Evolutionary conservation across 2,113 vertebrate species (phyloP), one percentile per base, ranked within the genome.

Genomic region (Syngnathus floridae): DNA sequence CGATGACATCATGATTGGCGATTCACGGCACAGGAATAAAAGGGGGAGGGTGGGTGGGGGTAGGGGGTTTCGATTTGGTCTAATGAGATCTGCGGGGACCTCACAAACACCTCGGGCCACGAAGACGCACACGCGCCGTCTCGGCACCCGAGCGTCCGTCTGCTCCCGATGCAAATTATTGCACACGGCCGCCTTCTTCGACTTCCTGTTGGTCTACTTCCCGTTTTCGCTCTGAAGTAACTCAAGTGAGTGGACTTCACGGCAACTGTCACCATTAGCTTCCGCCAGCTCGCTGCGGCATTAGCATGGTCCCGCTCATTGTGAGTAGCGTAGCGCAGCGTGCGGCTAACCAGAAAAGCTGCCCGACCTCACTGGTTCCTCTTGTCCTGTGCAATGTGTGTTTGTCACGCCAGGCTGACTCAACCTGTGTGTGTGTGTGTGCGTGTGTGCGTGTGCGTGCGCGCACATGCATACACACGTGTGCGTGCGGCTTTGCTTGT

Each of bases 1-100:
- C 93, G 92, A 94, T 93, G 92, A 88, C 91, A 88, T 89, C 90
- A 92, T 93, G 94, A 94, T 94, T 93, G 94, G 91, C 84, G 84
- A 86, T 92, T 94, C 93, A 93, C 93, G 90, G 89, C 88, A 90
- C 89, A 87, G 88, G 61, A 89, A 71, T 55, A 19, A 55, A 21
- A 35, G 22, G n/a, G 14, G 26, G 26, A 6, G 54, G 11, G 54
- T 13, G 13, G 54, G 54, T 5, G 46, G 45, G 0, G 0, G 41
- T 3, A 14, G 43, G 43, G 55, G 35, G 31, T 72, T 69, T 68
- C 93, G 93, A 94, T 92, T 91, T 87, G 85, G 85, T 89, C 80
- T 96, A 95, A 97, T 95, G 93, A 95, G 92, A 89, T 93, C 93
- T 94, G 92, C 92, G 90, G 92, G 93, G 87, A 93, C 90, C 90